phyloP scores from a whole-genome alignment of 2,797 vertebrate species.

The Poeciliopsis presidionis region DNA sequence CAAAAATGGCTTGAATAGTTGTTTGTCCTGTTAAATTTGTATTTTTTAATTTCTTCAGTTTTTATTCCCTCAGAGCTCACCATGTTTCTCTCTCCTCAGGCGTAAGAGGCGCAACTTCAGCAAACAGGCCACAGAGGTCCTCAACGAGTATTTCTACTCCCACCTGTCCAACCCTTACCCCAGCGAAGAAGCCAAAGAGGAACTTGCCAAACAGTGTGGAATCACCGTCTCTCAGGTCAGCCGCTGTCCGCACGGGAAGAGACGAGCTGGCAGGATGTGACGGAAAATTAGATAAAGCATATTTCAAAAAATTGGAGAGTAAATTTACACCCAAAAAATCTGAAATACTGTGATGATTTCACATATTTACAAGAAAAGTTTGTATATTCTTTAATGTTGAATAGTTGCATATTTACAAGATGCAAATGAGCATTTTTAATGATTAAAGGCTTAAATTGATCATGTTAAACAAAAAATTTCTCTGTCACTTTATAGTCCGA shows the following conservation, averaged over 20 bases:
- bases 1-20: not conserved
- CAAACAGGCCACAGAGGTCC: slow-evolving; percentile 99
- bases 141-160: slow-evolving; percentile 99
- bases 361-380: not conserved
- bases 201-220: slow-evolving; percentile 94
- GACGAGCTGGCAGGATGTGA: not conserved
- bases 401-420: not conserved
- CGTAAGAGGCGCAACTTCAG: slow-evolving; percentile 99
- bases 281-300: not conserved
- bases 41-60: not conserved
- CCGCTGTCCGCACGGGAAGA: not conserved
- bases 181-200: slow-evolving; percentile 99
- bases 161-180: slow-evolving; percentile 99
- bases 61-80: not conserved
- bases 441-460: not conserved
- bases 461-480: not conserved
- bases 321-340: not conserved
- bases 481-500: not conserved
- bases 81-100: slow-evolving; percentile 71
- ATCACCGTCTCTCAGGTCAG: slow-evolving; percentile 98
- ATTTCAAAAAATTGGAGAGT: not conserved
- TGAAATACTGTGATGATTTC: not conserved
- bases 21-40: not conserved
- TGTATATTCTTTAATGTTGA: not conserved
- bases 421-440: not conserved